Evolutionary conservation across 2,113 vertebrate species (phyloP), one percentile per base, ranked within the genome.

Genomic region (Ptilorrhoa leucosticta): DNA sequence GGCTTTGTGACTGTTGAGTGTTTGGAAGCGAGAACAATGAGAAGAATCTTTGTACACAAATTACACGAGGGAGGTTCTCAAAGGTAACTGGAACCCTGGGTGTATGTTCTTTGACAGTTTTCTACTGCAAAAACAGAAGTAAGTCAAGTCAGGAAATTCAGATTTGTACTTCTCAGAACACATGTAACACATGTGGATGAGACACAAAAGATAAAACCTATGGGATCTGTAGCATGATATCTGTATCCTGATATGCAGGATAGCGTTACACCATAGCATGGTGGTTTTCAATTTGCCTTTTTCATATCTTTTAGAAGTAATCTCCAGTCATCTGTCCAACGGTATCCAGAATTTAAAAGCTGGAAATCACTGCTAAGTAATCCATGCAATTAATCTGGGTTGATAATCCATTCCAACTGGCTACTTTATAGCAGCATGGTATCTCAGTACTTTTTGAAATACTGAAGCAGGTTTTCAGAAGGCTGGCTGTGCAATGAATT

Each of bases 141-240:
- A 39, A 15, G 10, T 81, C 2, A 85, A 66, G 33, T 57, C 73
- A 69, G 31, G 22, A 40, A 83, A 76, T 48, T 63, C 18, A 50
- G 13, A 71, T 54, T 54, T 66, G 19, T 54, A 37, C 12, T 39
- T 83, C 37, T 68, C 11, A 39, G 66, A 66, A 48, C 22, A 48
- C 9, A 6, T 1, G 10, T 22, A 82, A 68, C 31, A n/a, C 24
- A 11, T 3, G 4, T 50, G 44, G 23, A n/a, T 80, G 68, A 80
- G 14, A 27, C 37, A 53, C 3, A 9, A 53, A 70, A 78, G 18
- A 27, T 35, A 72, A 60, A 60, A 48, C 10, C 22, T 89, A 0
- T 40, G 28, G 3, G 19, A 65, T 78, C 33, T 13, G 9, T 68
- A 72, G n/a, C 0, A 0, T n/a, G 22, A 12, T 69, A 44, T 37